A percentile compares a stretch with the other conserved stretches of the same genome.
phyloP scores from a whole-genome alignment of 2,113 vertebrate genomes.

The Sceloporus tristichus region DNA sequence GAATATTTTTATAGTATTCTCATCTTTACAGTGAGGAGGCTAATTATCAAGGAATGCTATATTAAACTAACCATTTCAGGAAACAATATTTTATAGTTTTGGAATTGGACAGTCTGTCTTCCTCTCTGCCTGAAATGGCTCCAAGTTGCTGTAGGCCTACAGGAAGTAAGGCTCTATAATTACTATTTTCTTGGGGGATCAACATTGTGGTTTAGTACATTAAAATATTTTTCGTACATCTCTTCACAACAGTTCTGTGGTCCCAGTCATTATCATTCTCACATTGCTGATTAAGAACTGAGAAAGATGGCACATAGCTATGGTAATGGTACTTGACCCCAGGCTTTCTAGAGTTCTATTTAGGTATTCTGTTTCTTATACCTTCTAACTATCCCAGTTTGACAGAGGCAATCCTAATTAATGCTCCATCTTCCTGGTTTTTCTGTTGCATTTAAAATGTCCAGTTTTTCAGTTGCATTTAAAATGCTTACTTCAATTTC shows the following conservation, averaged over 20 bases:
- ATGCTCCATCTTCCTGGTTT: too few relatives aligned
- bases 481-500: too few relatives aligned
- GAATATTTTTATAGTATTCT: neutral
- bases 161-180: neutral
- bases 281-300: neutral
- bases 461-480: too few relatives aligned
- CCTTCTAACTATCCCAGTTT: too few relatives aligned
- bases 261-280: neutral
- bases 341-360: neutral
- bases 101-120: neutral
- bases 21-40: neutral
- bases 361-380: too few relatives aligned
- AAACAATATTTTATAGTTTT: neutral
- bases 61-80: neutral
- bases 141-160: neutral
- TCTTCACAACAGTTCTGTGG: neutral
- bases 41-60: slow-evolving; percentile 2
- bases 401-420: too few relatives aligned
- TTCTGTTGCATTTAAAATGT: too few relatives aligned
- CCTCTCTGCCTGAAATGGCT: neutral
- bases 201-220: neutral
- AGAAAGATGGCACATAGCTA: neutral
- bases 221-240: neutral
- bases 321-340: neutral
- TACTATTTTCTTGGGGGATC: neutral